A percentile compares a stretch with the other conserved stretches of the same genome.
Evolutionary conservation across 37 sponge, comb jelly and placozoan species (phyloP).

Genomic region (Halichondria panicea): DNA sequence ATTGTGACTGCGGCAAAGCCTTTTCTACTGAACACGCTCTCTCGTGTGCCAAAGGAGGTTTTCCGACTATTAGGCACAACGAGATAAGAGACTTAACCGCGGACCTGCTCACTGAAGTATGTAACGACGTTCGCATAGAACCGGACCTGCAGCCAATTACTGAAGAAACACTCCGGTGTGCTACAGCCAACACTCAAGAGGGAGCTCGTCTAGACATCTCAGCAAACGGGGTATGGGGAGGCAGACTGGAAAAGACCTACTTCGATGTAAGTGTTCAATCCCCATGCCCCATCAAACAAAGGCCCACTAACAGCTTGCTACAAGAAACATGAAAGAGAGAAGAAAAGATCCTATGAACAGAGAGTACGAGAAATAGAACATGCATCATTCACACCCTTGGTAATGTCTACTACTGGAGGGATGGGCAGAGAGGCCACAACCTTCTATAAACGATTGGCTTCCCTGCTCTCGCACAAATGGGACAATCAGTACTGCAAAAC

Average conservation of each 20-base stretch:
- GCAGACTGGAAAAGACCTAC: conserved; percentile 21
- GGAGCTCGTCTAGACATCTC: conserved; percentile 32
- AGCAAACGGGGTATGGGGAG: conserved; percentile 35
- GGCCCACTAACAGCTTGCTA: neutral
- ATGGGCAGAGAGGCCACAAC: conserved; percentile 11
- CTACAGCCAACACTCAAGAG: conserved; percentile 12
- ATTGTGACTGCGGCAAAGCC: too few relatives aligned
- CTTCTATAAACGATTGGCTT: conserved; percentile 12
- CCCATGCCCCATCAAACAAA: conserved; percentile 31
- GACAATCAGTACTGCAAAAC: conserved; percentile 10
- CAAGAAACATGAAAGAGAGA: conserved; percentile 13
- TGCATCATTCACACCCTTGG: conserved; percentile 15
- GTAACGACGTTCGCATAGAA: conserved; percentile 34
- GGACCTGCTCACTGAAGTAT: conserved; percentile 31
- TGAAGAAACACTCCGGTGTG: conserved; percentile 5
- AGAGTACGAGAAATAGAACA: conserved; percentile 12
- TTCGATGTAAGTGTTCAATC: conserved; percentile 39
- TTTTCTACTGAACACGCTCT: conserved; percentile 39
- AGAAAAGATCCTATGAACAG: conserved; percentile 22
- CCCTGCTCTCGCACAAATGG: conserved; percentile 13
- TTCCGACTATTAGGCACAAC: conserved; percentile 22
- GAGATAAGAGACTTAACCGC: conserved; percentile 35
- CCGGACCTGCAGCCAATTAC: conserved; percentile 36
- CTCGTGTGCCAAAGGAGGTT: conserved; percentile 40
- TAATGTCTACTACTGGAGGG: conserved; percentile 24